A percentile compares a stretch with the other conserved stretches of the same genome.
These are phyloP conservation scores for Fundulus diaphanus DNA, from an alignment of 2,797 vertebrate species.

Conservation along the genomic window DNA sequence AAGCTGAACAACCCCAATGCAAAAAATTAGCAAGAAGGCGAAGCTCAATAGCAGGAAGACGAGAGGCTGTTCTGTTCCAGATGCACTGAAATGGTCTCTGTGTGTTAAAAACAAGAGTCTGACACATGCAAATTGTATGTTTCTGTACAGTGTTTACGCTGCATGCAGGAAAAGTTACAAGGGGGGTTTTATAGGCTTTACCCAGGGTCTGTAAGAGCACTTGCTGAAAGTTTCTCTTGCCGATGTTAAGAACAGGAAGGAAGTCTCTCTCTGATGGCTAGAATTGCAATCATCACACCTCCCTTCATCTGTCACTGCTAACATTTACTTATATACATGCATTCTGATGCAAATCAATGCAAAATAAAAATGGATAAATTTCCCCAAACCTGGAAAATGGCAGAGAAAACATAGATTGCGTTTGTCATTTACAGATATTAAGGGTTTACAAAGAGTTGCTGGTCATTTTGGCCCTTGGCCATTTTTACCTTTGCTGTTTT, in stretches of 20 bases:
- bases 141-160: background rate
- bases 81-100: slow-evolving; percentile 5
- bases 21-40: slow-evolving; percentile 23
- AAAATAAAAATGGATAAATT: background rate
- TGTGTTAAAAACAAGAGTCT: too few relatives aligned
- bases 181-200: background rate
- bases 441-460: too few relatives aligned
- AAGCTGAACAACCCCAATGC: background rate
- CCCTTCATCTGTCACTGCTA: slow-evolving; percentile 13
- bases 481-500: too few relatives aligned
- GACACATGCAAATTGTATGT: background rate
- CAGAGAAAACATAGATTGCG: background rate
- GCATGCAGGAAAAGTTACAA: slow-evolving; percentile 1
- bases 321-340: background rate
- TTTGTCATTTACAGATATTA: too few relatives aligned
- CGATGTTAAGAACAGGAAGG: slow-evolving; percentile 63
- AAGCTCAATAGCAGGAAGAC: slow-evolving; percentile 35
- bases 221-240: background rate
- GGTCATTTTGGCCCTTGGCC: too few relatives aligned
- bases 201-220: too few relatives aligned
- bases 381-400: background rate
- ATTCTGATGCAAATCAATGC: background rate
- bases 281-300: slow-evolving; percentile 31
- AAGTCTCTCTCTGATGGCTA: slow-evolving; percentile 30
- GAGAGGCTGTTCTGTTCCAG: slow-evolving; percentile 3